phyloP scores from a whole-genome alignment of 2,113 vertebrate species.

The Shinisaurus crocodilurus region DNA sequence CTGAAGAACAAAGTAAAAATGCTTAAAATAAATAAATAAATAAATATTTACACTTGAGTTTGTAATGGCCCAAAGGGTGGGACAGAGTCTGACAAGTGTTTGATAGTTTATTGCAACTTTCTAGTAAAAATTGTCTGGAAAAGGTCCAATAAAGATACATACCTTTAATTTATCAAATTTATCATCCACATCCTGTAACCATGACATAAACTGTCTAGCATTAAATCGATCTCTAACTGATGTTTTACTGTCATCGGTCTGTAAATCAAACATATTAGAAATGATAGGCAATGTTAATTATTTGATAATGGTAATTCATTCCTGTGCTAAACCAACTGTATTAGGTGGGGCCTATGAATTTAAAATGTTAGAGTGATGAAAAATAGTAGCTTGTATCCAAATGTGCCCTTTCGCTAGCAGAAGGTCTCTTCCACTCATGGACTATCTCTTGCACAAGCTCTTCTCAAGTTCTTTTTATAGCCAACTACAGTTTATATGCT shows the following conservation, averaged over 20 bases:
- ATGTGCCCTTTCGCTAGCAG: neutral
- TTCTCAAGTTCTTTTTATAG: neutral
- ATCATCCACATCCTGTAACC: constrained; percentile 98
- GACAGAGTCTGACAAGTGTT: neutral
- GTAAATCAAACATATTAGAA: constrained; percentile 56
- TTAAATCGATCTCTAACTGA: constrained; percentile 97
- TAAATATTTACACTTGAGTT: neutral
- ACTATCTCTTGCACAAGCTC: neutral
- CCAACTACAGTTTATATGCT: neutral
- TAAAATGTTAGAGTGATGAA: neutral
- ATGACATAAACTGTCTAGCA: constrained; percentile 98
- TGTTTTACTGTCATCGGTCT: constrained; percentile 95
- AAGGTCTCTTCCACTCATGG: neutral
- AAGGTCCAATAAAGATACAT: constrained; percentile 36
- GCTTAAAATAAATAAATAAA: neutral
- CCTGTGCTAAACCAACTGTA: neutral
- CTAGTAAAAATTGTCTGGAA: neutral
- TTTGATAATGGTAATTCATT: neutral
- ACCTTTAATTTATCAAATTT: constrained; percentile 99
- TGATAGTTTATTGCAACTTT: neutral
- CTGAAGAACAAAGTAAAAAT: neutral
- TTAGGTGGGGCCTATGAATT: neutral
- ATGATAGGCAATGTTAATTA: neutral
- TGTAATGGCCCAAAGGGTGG: neutral
- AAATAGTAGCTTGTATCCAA: neutral